These are phyloP conservation scores for Steinernema khuongi DNA, from an alignment of 1,140 invertebrate species.

Conservation along the genomic window DNA sequence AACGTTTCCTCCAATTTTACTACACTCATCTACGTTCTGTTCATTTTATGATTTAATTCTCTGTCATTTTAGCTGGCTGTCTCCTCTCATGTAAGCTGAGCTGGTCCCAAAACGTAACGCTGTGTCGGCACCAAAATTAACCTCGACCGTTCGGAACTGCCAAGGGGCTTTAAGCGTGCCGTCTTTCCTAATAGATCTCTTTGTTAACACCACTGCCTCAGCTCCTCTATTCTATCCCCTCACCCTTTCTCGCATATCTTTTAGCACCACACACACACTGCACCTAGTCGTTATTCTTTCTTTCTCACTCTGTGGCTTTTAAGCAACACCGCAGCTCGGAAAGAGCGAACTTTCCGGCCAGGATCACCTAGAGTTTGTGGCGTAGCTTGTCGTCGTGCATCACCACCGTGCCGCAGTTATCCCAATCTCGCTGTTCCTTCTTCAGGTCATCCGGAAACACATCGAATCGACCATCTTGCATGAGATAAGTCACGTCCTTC, in stretches of 20 bases:
- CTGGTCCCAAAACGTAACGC: neutral
- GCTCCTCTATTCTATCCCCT: neutral
- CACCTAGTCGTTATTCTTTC: constrained; percentile 18
- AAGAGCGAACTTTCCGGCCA: neutral
- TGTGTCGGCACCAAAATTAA: constrained; percentile 11
- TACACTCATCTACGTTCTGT: neutral
- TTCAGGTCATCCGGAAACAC: constrained; percentile 58
- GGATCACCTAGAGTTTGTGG: constrained; percentile 26
- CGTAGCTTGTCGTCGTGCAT: constrained; percentile 12
- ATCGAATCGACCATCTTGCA: constrained; percentile 59
- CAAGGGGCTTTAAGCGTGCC: constrained; percentile 18
- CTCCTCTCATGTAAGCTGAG: constrained; percentile 52
- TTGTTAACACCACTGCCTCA: constrained; percentile 12
- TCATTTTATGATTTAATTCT: neutral
- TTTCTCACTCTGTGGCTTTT: constrained; percentile 12
- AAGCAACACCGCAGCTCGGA: neutral
- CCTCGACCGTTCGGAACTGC: neutral
- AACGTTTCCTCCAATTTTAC: neutral
- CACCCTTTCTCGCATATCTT: constrained; percentile 9
- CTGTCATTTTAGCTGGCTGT: constrained; percentile 50
- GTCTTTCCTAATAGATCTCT: constrained; percentile 23
- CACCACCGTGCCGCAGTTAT: neutral
- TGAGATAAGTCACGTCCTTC: constrained; percentile 58
- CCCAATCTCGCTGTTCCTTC: neutral
- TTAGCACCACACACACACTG: constrained; percentile 18